phyloP scores from a whole-genome alignment of 2,888 invertebrate species.

The Dicyrtoma fusca region DNA sequence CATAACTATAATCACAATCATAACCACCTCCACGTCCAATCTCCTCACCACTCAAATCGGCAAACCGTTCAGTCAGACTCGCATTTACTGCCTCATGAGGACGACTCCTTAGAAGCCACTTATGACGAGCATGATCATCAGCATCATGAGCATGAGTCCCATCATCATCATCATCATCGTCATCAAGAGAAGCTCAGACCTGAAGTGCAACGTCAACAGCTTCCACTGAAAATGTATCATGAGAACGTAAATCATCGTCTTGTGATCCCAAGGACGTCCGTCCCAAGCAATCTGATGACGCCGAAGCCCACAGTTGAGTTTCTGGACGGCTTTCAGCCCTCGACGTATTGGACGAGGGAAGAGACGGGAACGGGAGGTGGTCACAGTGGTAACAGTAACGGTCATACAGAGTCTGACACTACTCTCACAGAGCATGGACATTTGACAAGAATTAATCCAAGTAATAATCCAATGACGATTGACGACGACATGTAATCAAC shows the following conservation, averaged over 20 bases:
- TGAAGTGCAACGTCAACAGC: neutral
- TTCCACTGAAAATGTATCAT: constrained; percentile 12
- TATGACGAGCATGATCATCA: neutral
- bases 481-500: constrained; percentile 31
- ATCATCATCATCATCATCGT: neutral
- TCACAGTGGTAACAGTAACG: constrained; percentile 1
- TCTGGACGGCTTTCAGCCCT: constrained; percentile 35
- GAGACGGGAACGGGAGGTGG: neutral
- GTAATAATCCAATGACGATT: constrained; percentile 28
- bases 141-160: neutral
- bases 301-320: constrained; percentile 8
- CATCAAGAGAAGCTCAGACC: neutral
- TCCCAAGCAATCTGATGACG: constrained; percentile 2
- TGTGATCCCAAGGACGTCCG: neutral
- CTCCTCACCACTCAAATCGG: too few relatives aligned
- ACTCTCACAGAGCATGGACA: neutral
- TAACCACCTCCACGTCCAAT: too few relatives aligned
- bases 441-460: neutral
- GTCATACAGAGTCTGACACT: too few relatives aligned
- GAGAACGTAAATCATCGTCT: constrained; percentile 17
- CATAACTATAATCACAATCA: too few relatives aligned
- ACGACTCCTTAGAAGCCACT: neutral
- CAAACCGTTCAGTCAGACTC: too few relatives aligned
- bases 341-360: constrained; percentile 22
- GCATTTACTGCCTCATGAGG: too few relatives aligned